phyloP scores from a whole-genome alignment of 2,797 vertebrate species.

The Petrocephalus schoutedeni region DNA sequence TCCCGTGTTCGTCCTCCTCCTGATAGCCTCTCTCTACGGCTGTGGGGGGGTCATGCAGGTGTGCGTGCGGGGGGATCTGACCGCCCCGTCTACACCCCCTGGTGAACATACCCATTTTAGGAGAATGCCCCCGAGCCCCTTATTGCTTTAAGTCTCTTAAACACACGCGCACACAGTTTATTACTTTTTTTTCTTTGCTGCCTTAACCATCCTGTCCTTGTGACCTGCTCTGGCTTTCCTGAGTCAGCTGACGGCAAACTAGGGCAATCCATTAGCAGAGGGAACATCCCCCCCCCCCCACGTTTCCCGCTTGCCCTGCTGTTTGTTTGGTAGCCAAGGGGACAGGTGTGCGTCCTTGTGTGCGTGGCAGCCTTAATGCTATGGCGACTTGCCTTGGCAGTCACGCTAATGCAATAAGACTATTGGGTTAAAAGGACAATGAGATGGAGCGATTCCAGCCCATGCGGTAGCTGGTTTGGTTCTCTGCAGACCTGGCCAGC shows the following conservation, averaged over 20 bases:
- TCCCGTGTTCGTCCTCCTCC: not conserved
- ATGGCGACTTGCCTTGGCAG: not conserved
- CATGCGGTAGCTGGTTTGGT: not conserved
- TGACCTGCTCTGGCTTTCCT: not conserved
- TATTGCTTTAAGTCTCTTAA: not conserved
- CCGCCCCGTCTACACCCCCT: not conserved
- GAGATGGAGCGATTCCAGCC: no score
- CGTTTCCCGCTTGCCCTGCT: not conserved
- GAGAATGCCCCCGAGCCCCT: not conserved
- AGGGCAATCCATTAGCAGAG: not conserved
- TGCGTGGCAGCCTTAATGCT: not conserved
- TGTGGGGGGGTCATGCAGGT: not conserved
- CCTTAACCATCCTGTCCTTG: not conserved
- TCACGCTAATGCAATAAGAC: not conserved
- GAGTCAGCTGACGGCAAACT: constrained; percentile 1
- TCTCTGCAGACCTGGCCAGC: not conserved
- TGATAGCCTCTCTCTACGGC: not conserved
- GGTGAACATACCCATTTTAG: not conserved
- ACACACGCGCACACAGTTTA: not conserved
- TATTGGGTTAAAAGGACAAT: not conserved
- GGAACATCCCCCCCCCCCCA: not conserved
- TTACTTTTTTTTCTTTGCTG: not conserved
- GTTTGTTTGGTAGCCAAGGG: not conserved
- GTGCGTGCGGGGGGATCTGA: not conserved
- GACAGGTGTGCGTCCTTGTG: not conserved